Conservation (phyloP, 2,888 invertebrate genomes). For the Drosophila seclusa region DNA sequence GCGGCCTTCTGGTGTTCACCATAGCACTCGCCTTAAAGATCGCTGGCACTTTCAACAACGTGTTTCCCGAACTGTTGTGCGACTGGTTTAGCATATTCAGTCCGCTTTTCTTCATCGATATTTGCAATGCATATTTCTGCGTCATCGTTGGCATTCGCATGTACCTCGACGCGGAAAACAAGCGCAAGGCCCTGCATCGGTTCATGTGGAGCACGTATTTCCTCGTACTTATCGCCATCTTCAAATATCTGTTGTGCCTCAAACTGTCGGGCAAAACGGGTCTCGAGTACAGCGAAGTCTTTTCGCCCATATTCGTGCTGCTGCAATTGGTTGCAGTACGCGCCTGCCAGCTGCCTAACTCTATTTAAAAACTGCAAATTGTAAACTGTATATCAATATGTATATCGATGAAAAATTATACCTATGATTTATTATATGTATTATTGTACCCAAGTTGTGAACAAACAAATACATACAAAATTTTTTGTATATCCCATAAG, state of each 20-base stretch:
- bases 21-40: slow-evolving; percentile 92
- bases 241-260: slow-evolving; percentile 95
- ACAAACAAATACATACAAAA: slow-evolving; percentile 33
- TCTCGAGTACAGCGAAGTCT: slow-evolving; percentile 95
- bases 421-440: slow-evolving; percentile 26
- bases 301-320: slow-evolving; percentile 95
- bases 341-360: slow-evolving; percentile 92
- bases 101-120: slow-evolving; percentile 96
- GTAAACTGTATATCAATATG: slow-evolving; percentile 12
- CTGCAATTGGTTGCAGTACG: slow-evolving; percentile 95
- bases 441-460: slow-evolving; percentile 11
- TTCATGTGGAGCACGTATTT: slow-evolving; percentile 94
- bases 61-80: slow-evolving; percentile 83
- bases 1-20: slow-evolving; percentile 93
- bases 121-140: slow-evolving; percentile 96
- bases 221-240: slow-evolving; percentile 93
- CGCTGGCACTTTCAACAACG: slow-evolving; percentile 86
- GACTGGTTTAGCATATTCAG: slow-evolving; percentile 97
- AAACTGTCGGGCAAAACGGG: slow-evolving; percentile 92
- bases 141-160: slow-evolving; percentile 97
- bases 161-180: slow-evolving; percentile 90
- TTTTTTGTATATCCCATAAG: slow-evolving; percentile 19
- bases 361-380: slow-evolving; percentile 60
- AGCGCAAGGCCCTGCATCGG: slow-evolving; percentile 91
- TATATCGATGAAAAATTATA: slow-evolving; percentile 6